Conservation (phyloP, 2,888 invertebrate species). For the Choristoneura rosaceana region DNA sequence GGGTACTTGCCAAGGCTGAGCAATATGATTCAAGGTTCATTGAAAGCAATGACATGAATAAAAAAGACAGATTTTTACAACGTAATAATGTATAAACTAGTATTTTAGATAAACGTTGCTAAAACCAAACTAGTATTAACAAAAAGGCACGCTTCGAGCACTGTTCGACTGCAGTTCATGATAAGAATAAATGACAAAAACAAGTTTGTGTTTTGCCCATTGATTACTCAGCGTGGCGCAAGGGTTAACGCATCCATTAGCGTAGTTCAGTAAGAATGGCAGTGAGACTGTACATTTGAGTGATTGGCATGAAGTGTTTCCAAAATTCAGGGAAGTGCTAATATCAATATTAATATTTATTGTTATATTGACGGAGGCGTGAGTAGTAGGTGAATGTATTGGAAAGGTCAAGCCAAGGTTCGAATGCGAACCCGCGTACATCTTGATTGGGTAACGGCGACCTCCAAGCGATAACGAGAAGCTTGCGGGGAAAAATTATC, state of each 20-base stretch:
- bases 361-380: conserved; percentile 43
- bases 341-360: conserved; percentile 12
- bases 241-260: conserved; percentile 4
- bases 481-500: conserved; percentile 50
- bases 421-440: conserved; percentile 18
- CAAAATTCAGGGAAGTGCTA: conserved; percentile 13
- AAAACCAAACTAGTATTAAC: background rate
- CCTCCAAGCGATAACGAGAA: conserved; percentile 54
- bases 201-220: background rate
- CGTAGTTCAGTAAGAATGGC: background rate
- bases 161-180: background rate
- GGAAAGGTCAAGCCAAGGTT: conserved; percentile 67
- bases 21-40: background rate
- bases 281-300: background rate
- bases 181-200: background rate
- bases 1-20: conserved; percentile 1
- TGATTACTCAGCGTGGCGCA: background rate
- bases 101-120: background rate
- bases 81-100: too few species aligned
- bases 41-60: background rate
- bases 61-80: background rate
- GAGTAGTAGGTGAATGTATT: conserved; percentile 59
- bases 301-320: background rate
- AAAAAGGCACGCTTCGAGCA: too few species aligned
- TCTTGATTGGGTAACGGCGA: conserved; percentile 52